Percentiles rank a stretch among this genome's conserved stretches.
phyloP scores from a whole-genome alignment of 2,113 vertebrate genomes.

The Cairina moschata region DNA sequence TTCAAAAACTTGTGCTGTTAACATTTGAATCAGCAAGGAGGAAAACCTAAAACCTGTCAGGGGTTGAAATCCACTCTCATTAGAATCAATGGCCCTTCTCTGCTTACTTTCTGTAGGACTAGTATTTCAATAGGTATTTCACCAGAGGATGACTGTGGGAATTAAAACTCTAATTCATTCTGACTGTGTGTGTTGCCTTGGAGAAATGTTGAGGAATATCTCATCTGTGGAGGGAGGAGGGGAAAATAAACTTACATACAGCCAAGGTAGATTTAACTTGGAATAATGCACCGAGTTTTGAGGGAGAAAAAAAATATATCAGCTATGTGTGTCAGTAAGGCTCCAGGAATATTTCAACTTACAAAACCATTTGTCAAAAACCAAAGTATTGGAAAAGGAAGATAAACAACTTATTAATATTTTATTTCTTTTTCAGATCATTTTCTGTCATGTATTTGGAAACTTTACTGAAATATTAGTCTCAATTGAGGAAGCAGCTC shows the following conservation, averaged over 20 bases:
- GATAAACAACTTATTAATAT: neutral
- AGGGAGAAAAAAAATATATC: neutral
- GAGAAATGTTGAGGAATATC: neutral
- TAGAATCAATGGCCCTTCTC: neutral
- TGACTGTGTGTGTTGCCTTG: neutral
- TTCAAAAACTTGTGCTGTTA: neutral
- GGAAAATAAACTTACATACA: neutral
- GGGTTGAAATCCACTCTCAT: neutral
- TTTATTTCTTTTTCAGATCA: slow-evolving; percentile 10
- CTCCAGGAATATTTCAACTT: slow-evolving; percentile 7
- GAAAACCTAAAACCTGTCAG: neutral
- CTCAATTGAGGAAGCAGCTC: neutral
- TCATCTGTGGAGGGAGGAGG: neutral
- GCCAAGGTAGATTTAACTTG: neutral
- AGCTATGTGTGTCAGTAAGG: neutral
- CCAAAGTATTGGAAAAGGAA: neutral
- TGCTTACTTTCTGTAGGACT: neutral
- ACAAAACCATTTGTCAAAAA: slow-evolving; percentile 23
- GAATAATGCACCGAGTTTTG: neutral
- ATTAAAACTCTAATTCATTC: neutral
- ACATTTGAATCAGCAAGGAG: neutral
- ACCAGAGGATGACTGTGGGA: neutral
- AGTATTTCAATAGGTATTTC: neutral
- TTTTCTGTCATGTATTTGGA: neutral
- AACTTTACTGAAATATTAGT: neutral